phyloP scores from a whole-genome alignment of 1,140 invertebrate species.

The Asobara japonica region DNA sequence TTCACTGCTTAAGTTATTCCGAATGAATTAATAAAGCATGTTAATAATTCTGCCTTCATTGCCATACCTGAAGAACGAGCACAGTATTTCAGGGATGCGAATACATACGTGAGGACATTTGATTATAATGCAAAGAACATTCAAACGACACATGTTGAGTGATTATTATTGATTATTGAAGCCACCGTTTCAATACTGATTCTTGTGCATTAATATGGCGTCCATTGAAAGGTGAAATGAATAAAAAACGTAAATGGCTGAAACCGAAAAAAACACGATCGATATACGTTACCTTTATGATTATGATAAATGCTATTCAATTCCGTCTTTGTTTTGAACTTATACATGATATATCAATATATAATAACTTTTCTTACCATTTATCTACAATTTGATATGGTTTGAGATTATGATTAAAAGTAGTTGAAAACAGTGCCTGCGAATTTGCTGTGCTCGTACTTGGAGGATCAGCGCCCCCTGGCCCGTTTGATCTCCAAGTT shows the following conservation, averaged over 20 bases:
- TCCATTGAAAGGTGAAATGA: background rate
- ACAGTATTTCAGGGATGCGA: background rate
- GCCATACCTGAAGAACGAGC: background rate
- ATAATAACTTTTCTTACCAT: conserved; percentile 39
- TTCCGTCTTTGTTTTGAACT: conserved; percentile 27
- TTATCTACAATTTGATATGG: conserved; percentile 40
- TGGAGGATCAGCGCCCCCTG: conserved; percentile 52
- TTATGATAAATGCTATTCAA: conserved; percentile 29
- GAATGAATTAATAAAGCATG: background rate
- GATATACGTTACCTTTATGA: conserved; percentile 15
- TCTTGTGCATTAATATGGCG: background rate
- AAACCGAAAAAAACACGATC: background rate
- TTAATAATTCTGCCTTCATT: background rate
- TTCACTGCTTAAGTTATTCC: background rate
- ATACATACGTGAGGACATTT: background rate
- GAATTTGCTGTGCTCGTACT: conserved; percentile 56
- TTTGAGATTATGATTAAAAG: conserved; percentile 49
- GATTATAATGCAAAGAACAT: background rate
- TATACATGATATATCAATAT: conserved; percentile 13
- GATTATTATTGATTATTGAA: background rate
- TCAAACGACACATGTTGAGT: background rate
- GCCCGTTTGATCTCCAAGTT: conserved; percentile 47
- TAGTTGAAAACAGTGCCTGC: conserved; percentile 57
- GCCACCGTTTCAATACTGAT: background rate
- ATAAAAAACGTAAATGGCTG: background rate